phyloP scores from a whole-genome alignment of 2,797 vertebrate genomes.

The Chloroceryle inda region DNA sequence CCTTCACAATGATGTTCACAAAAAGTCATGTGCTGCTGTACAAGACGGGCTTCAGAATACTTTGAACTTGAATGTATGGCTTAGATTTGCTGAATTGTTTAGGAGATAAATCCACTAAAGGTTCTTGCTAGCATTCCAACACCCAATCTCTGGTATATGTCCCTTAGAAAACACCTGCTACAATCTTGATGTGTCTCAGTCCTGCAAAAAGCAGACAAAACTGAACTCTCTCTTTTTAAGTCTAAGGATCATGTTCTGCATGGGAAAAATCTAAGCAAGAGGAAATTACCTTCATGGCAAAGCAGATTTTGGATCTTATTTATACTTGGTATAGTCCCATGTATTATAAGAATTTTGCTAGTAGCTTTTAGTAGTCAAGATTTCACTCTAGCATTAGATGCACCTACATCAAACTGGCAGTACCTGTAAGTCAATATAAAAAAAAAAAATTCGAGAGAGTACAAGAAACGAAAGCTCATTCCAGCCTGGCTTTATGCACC shows the following conservation, averaged over 20 bases:
- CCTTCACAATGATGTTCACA: not conserved
- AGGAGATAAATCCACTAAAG: not conserved
- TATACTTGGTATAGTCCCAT: not conserved
- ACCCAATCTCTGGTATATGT: not conserved
- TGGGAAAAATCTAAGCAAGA: not conserved
- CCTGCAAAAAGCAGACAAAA: not conserved
- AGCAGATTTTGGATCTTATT: not conserved
- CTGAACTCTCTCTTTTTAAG: not conserved
- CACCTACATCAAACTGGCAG: not conserved
- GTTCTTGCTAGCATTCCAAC: not conserved
- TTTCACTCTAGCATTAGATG: not conserved
- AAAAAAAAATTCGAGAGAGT: not conserved
- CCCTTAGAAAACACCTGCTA: not conserved
- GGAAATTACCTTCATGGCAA: not conserved
- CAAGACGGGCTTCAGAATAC: not conserved
- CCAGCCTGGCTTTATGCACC: too few species aligned
- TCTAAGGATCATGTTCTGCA: not conserved
- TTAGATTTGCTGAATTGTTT: not conserved
- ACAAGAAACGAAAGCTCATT: too few species aligned
- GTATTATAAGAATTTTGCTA: not conserved
- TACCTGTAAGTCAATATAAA: not conserved
- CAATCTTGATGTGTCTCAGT: not conserved
- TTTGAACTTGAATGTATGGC: accelerated
- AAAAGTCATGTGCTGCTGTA: not conserved
- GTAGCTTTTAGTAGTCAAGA: not conserved